Evolutionary conservation across 2,113 vertebrate genomes (phyloP).

Genomic region (Ageneiosus marmoratus): DNA sequence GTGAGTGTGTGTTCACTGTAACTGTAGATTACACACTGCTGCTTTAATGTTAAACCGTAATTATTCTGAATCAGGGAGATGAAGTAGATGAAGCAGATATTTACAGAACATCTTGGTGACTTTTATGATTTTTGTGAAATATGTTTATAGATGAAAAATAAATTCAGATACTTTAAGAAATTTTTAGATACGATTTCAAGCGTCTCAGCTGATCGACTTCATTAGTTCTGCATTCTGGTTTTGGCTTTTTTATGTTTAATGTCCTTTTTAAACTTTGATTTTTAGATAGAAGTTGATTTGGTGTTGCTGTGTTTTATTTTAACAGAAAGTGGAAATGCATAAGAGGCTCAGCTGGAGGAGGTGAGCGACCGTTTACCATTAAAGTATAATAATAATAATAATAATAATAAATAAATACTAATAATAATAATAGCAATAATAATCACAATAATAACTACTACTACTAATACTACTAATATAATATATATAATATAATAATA

Average conservation of each 20-base stretch:
- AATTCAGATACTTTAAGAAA: no score
- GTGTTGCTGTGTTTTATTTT: conserved; percentile 34
- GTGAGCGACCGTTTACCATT: conserved; percentile 32
- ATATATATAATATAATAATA: not conserved
- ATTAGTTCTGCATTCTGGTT: no score
- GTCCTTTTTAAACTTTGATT: not conserved
- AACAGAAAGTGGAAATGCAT: conserved; percentile 67
- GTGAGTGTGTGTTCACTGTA: not conserved
- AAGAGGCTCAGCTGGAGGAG: conserved; percentile 44
- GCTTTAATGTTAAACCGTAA: not conserved
- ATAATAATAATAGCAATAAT: no score
- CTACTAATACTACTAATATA: no score
- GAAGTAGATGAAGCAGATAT: not conserved
- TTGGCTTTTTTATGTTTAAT: no score
- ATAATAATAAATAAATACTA: not conserved
- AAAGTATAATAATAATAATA: not conserved
- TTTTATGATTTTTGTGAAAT: not conserved
- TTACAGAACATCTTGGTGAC: not conserved
- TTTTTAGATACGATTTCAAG: no score
- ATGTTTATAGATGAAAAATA: not conserved
- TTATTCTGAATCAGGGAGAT: not conserved
- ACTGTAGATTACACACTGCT: not conserved
- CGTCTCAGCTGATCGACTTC: no score
- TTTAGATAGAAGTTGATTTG: not conserved
- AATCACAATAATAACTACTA: no score